Conservation (phyloP, 1,140 invertebrate species). For the Drosophila lacteicornis region DNA sequence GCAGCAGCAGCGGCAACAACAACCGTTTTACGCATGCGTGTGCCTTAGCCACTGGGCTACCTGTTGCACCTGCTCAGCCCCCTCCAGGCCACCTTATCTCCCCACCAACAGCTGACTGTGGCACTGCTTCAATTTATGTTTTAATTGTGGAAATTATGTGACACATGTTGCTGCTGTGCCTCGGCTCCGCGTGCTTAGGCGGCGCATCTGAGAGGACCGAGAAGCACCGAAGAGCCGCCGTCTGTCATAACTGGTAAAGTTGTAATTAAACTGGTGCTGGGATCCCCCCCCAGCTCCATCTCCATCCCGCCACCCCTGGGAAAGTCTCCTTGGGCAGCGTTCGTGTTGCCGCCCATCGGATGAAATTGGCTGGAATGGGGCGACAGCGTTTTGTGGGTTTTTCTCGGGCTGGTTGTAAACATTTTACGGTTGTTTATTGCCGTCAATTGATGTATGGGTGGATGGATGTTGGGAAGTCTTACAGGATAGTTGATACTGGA, state of each 20-base stretch:
- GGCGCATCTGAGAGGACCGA: conserved; percentile 39
- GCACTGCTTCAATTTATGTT: conserved; percentile 77
- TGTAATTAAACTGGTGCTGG: conserved; percentile 75
- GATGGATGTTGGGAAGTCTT: conserved; percentile 14
- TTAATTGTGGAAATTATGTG: conserved; percentile 82
- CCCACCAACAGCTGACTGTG: conserved; percentile 31
- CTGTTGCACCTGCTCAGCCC: conserved; percentile 61
- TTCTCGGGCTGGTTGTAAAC: conserved; percentile 60
- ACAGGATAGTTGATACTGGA: conserved; percentile 13
- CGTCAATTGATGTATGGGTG: conserved; percentile 71
- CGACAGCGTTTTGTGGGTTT: conserved; percentile 73
- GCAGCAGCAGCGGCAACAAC: conserved; percentile 49
- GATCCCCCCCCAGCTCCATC: conserved; percentile 5
- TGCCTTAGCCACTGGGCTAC: conserved; percentile 43
- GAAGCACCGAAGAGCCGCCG: conserved; percentile 41
- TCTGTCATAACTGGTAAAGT: conserved; percentile 78
- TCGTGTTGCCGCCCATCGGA: conserved; percentile 68
- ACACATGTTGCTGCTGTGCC: conserved; percentile 62
- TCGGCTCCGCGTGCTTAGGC: conserved; percentile 25
- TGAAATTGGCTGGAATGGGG: conserved; percentile 32
- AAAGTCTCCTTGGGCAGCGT: conserved; percentile 32
- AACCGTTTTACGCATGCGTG: conserved; percentile 82
- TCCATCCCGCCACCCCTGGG: background rate
- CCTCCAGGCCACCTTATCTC: background rate
- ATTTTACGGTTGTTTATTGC: conserved; percentile 77